Evolutionary conservation across 1,140 invertebrate genomes (phyloP), one percentile per base, ranked within the genome.

Genomic region (Triops cancriformis): DNA sequence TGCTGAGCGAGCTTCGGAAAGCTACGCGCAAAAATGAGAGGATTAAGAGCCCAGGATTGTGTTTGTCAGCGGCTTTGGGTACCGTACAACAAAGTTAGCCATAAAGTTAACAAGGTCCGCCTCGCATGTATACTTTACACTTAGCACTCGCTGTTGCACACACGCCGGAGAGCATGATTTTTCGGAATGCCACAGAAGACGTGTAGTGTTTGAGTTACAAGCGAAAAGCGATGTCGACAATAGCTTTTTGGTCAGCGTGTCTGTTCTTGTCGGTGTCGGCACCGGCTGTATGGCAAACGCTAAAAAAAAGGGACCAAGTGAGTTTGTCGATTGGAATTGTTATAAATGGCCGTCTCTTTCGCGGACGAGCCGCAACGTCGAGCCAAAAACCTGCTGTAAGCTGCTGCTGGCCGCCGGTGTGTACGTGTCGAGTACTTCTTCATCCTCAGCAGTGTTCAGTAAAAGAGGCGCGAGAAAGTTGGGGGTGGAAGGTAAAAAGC

Each of bases 211-310:
- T 64, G 51, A 64, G 51, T 64, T 64, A 64, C 51, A 64, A 23
- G 51, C 51, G 51, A 64, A 64, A 37, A 64, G 51, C 10, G 51
- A 64, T 64, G 51, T 64, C 51, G 51, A 64, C 51, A 64, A 64
- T 64, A 64, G 51, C n/a, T 18, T 64, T 64, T 64, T 18, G n/a
- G 51, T 64, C 23, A 64, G 14, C 12, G 12, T 51, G 45, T 51
- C 12, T 51, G 12, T 18, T 51, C 18, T 64, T 64, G 51, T 64
- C 51, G 14, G 7, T 23, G 51, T 18, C 51, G 51, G 51, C 51
- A 37, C n/a, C 31, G 51, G 51, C 51, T 64, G 51, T n/a, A 18
- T 64, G 51, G 14, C 43, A 0, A 18, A 37, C 31, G 31, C 31
- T 4, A 37, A 37, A 37, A 37, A 64, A 64, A 14, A 18, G 10